Base-by-base conservation (phyloP, 2,797 vertebrate species). In the Anabacerthia variegaticeps region DNA sequence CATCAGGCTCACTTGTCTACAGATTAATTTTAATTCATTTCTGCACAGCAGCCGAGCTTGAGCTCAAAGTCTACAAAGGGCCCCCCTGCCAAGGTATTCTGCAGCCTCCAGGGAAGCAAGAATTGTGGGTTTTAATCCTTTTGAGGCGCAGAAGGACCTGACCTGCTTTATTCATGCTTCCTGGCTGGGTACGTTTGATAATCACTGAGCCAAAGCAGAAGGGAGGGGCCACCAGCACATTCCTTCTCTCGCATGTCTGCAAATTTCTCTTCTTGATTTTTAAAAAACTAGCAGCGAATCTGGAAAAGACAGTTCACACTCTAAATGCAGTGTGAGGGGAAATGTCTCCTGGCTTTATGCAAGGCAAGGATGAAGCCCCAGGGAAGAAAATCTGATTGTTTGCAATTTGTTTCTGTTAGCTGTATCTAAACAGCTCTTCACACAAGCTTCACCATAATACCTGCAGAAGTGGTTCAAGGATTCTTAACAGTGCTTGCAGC, bases 21-120 rank as follows among this genome's bases (percentile, higher is more conserved):
- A 80, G 79, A 93, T 68, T 80, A 89, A 84, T 84, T 92, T 75
- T 52, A 81, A 91, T 88, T 93, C 61, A 54, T 83, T 95, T 91
- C 75, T 88, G 72, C 82, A 71, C 66, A 83, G 73, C 62, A 89
- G 85, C 46, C 14, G 30, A 80, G 65, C 72, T 95, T 80, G 83
- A 88, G 46, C 75, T 95, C 39, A 5, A 92, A 93, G 43, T 69
- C 71, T 85, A 93, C 55, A 88, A 75, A 81, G 46, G 9, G 4
- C 7, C 41, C 49, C 61, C 79, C 85, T 58, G 73, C 87, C 85
- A 94, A 91, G 72, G 58, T 61, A 89, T 65, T 39, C 79, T 93
- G 51, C 46, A 77, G 61, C n/a, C 61, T 91, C 88, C 65, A 72
- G 54, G 61, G 62, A 88, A 55, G 76, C 34, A 88, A 68, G 65